A percentile compares a stretch with the other conserved stretches of the same genome.
Conservation (phyloP, 2,797 vertebrate species). For the Channa striata region DNA sequence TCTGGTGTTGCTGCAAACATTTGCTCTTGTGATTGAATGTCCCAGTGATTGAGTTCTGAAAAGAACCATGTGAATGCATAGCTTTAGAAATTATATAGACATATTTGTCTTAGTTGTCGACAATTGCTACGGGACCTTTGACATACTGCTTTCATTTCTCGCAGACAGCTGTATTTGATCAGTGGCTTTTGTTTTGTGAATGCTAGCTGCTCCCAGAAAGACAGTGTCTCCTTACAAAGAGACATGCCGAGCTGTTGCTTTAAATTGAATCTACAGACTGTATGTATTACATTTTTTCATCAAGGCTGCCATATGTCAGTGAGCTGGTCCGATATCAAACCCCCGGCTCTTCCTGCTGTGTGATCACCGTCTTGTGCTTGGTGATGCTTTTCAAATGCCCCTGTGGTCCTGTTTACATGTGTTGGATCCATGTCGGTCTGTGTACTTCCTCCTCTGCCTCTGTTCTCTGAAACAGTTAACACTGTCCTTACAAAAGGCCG, state of each 20-base stretch:
- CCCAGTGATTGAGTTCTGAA: background rate
- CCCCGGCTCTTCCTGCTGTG: constrained; percentile 1
- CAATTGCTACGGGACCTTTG: background rate
- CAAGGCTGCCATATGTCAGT: constrained; percentile 23
- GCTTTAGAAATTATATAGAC: background rate
- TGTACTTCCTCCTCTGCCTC: background rate
- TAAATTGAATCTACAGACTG: background rate
- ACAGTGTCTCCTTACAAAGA: constrained; percentile 21
- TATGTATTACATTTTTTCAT: background rate
- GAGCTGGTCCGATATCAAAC: constrained; percentile 1
- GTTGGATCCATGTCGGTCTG: constrained; percentile 16
- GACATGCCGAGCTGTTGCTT: constrained; percentile 3
- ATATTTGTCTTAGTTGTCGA: background rate
- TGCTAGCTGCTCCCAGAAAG: constrained; percentile 1
- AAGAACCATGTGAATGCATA: background rate
- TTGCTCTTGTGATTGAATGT: too few relatives aligned
- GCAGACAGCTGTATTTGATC: constrained; percentile 30
- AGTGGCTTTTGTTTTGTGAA: background rate
- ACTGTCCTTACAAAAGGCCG: background rate
- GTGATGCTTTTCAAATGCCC: constrained; percentile 28
- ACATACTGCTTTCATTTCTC: background rate
- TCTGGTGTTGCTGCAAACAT: background rate
- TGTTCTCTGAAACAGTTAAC: constrained; percentile 21
- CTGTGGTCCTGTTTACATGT: constrained; percentile 35
- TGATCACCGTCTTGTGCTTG: background rate